These are phyloP conservation scores for Pimephales promelas DNA, from an alignment of 2,113 vertebrate genomes.

Conservation along the genomic window DNA sequence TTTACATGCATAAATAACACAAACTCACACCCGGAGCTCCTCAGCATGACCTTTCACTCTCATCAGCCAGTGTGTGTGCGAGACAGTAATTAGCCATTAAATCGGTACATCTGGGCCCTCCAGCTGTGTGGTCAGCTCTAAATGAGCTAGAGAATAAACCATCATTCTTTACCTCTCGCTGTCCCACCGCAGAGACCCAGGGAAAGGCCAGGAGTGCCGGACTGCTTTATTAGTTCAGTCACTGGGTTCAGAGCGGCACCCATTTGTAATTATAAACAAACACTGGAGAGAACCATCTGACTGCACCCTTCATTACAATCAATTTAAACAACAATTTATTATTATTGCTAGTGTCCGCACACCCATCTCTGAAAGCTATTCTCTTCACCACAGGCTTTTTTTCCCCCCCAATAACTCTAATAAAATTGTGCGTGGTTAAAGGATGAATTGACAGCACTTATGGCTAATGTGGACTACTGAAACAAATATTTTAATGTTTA, in stretches of 20 bases:
- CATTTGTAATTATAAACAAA: constrained; percentile 46
- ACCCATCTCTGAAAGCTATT: background rate
- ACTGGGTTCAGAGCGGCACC: constrained; percentile 21
- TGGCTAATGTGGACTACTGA: background rate
- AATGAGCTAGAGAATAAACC: constrained; percentile 48
- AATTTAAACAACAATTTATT: constrained; percentile 50
- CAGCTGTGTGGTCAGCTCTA: constrained; percentile 58
- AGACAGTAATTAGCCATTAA: constrained; percentile 62
- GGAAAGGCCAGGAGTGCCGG: constrained; percentile 30
- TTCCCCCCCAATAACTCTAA: background rate
- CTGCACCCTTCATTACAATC: constrained; percentile 45
- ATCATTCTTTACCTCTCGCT: constrained; percentile 41
- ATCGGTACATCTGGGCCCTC: constrained; percentile 58
- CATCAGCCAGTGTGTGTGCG: constrained; percentile 46
- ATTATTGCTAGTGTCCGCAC: constrained; percentile 34
- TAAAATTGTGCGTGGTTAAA: background rate
- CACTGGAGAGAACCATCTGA: constrained; percentile 18
- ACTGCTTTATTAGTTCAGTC: constrained; percentile 45
- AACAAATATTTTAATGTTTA: background rate
- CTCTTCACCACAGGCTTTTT: background rate
- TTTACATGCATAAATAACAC: constrained; percentile 56
- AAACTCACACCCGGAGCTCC: constrained; percentile 35
- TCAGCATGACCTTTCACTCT: constrained; percentile 49
- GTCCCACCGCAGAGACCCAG: constrained; percentile 39
- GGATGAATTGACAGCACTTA: background rate